Conservation (phyloP, 1,140 invertebrate genomes). For the Globodera rostochiensis region DNA sequence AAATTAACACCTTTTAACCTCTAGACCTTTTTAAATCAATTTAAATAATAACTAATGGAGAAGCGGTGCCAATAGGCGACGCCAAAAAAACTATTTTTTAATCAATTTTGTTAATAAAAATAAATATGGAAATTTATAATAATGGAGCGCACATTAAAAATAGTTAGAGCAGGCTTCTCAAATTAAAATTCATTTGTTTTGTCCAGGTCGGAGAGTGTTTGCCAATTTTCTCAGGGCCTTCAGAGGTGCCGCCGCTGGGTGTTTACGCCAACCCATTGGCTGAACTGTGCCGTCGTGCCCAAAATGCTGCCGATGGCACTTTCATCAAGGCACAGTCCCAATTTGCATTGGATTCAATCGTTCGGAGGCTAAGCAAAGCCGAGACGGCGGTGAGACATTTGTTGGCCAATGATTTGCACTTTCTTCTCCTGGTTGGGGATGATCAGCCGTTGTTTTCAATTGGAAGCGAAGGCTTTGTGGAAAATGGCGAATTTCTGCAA, state of each 20-base stretch:
- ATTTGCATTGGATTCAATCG: neutral
- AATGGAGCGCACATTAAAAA: too few species aligned
- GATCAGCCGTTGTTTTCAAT: neutral
- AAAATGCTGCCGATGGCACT: neutral
- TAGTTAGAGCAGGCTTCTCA: too few species aligned
- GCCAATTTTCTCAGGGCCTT: neutral
- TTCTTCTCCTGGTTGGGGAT: neutral
- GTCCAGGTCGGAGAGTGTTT: neutral
- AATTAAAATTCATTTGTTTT: too few species aligned
- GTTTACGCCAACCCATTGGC: neutral
- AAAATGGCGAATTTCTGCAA: neutral
- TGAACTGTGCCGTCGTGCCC: neutral
- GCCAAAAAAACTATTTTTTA: too few species aligned
- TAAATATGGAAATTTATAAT: too few species aligned
- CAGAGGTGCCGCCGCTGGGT: neutral
- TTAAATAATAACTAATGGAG: too few species aligned
- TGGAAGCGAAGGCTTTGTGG: neutral
- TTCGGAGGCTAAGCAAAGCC: neutral
- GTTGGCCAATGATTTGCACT: neutral
- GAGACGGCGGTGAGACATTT: neutral
- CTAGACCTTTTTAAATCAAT: too few species aligned
- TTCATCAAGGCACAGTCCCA: neutral
- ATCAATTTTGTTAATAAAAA: too few species aligned
- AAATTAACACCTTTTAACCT: too few species aligned
- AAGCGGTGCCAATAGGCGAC: too few species aligned